Percentiles rank a stretch among this genome's conserved stretches.
phyloP scores from a whole-genome alignment of 2,888 invertebrate genomes.

The Lepidocyrtinus sp. region DNA sequence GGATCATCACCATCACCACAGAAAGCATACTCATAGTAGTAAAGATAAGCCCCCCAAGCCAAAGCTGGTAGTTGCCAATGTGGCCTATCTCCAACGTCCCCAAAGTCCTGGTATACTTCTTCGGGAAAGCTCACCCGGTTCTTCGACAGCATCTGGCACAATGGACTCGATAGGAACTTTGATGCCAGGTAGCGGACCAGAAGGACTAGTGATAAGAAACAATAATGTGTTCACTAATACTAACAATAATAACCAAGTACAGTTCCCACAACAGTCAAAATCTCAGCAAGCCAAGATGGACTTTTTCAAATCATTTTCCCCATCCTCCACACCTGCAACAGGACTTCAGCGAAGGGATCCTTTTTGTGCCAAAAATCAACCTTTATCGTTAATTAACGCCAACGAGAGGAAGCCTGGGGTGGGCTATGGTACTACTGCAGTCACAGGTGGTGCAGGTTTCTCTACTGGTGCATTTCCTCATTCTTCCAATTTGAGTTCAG shows the following conservation, averaged over 20 bases:
- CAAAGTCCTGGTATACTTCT: slow-evolving; percentile 64
- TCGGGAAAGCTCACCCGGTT: slow-evolving; percentile 42
- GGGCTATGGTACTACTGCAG: not conserved
- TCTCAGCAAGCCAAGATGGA: slow-evolving; percentile 55
- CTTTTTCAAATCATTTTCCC: slow-evolving; percentile 43
- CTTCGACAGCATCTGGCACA: slow-evolving; percentile 39
- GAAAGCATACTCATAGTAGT: slow-evolving; percentile 11
- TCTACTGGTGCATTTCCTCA: slow-evolving; percentile 37
- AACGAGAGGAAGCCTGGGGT: not conserved
- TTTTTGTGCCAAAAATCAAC: slow-evolving; percentile 52
- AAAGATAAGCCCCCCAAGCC: slow-evolving; percentile 52
- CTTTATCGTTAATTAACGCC: slow-evolving; percentile 32
- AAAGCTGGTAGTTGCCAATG: slow-evolving; percentile 68
- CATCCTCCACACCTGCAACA: slow-evolving; percentile 13
- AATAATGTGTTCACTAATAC: slow-evolving; percentile 60
- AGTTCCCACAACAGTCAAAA: slow-evolving; percentile 38
- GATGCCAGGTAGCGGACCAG: slow-evolving; percentile 22
- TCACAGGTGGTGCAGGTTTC: not conserved
- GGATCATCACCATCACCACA: slow-evolving; percentile 31
- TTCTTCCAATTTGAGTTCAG: slow-evolving; percentile 39
- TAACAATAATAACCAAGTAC: slow-evolving; percentile 40
- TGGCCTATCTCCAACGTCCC: slow-evolving; percentile 67
- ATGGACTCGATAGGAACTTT: slow-evolving; percentile 39
- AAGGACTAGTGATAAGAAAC: slow-evolving; percentile 47
- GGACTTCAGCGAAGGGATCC: slow-evolving; percentile 37